These are phyloP conservation scores for Lepidurus arcticus DNA, from an alignment of 1,140 invertebrate genomes.

Conservation along the genomic window DNA sequence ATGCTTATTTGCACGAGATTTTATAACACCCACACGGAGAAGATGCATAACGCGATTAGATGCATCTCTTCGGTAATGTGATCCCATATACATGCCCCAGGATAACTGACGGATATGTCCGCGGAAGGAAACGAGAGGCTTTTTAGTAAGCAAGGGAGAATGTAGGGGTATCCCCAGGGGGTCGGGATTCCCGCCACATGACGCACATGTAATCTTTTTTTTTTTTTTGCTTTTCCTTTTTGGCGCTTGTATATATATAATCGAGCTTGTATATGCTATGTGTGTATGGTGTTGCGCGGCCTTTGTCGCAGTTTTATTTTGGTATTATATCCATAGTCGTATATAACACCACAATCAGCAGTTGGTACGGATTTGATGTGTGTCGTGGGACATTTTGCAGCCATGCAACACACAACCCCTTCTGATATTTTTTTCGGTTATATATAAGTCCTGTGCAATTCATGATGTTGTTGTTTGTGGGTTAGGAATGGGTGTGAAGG, in stretches of 20 bases:
- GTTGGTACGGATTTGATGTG: conserved; percentile 21
- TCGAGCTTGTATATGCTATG: no score
- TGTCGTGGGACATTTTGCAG: conserved; percentile 18
- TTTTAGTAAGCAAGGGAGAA: conserved; percentile 15
- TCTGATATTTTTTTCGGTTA: not conserved
- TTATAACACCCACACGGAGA: no score
- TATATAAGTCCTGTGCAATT: not conserved
- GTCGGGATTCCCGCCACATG: conserved; percentile 17
- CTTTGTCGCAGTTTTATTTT: conserved; percentile 7
- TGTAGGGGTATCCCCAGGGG: conserved; percentile 20
- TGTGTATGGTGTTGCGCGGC: not conserved
- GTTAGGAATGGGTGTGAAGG: no score
- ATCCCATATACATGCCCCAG: conserved; percentile 9
- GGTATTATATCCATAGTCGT: not conserved
- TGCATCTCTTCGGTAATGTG: not conserved
- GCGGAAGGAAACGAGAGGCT: conserved; percentile 17
- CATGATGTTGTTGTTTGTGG: not conserved
- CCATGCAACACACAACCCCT: not conserved
- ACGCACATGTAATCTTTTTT: conserved; percentile 18
- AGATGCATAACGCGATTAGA: no score
- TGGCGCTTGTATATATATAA: no score
- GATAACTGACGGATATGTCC: conserved; percentile 18
- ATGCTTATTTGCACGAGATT: no score
- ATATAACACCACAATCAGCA: conserved; percentile 15
- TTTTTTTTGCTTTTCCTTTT: not conserved